These are phyloP conservation scores for Drosophila formosana DNA, from an alignment of 2,888 invertebrate genomes.

Conservation along the genomic window DNA sequence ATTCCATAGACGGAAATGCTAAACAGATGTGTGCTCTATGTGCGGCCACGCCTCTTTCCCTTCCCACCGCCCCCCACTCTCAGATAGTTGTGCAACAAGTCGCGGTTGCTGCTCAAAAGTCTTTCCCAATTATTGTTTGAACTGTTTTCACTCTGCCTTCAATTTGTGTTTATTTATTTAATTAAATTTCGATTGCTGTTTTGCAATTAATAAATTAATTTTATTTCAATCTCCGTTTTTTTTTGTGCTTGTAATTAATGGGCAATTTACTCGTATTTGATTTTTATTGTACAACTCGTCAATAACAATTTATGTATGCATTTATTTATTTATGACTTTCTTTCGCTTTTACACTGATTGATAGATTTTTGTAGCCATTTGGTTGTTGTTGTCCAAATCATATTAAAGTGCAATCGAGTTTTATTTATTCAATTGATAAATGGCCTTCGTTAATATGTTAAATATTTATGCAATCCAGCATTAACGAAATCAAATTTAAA, in stretches of 20 bases:
- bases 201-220: conserved; percentile 28
- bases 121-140: conserved; percentile 31
- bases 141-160: conserved; percentile 1
- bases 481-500: not conserved
- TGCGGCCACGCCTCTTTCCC: not conserved
- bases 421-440: conserved; percentile 13
- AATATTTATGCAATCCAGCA: conserved; percentile 6
- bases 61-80: not conserved
- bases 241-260: conserved; percentile 23
- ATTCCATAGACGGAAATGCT: conserved; percentile 63
- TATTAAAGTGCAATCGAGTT: not conserved
- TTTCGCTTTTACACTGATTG: conserved; percentile 22
- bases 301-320: conserved; percentile 18
- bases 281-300: conserved; percentile 16
- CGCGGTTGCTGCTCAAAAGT: conserved; percentile 15
- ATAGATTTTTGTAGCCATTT: not conserved
- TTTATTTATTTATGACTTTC: conserved; percentile 23
- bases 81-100: conserved; percentile 12
- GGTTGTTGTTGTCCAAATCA: not conserved
- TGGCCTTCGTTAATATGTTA: not conserved
- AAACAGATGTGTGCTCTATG: conserved; percentile 52
- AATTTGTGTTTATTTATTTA: conserved; percentile 25
- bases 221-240: not conserved
- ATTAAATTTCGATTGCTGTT: conserved; percentile 17
- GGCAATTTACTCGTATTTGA: conserved; percentile 2